A percentile compares a stretch with the other conserved stretches of the same genome.
Evolutionary conservation across 2,113 vertebrate species (phyloP).

Genomic region (Scortum barcoo): DNA sequence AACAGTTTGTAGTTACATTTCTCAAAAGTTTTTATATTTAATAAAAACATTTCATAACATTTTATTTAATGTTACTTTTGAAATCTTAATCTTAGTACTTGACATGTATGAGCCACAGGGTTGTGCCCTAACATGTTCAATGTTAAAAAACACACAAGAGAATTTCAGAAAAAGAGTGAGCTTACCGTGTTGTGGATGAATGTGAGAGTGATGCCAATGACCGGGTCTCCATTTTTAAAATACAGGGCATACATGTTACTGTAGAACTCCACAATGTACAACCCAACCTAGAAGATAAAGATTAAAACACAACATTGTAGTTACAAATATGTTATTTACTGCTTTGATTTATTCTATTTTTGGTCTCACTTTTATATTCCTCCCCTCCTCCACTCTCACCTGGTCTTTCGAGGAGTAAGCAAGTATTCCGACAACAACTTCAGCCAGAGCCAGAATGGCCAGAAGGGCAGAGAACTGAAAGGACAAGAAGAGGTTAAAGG

Average conservation of each 20-base stretch:
- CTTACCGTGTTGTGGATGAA: conserved; percentile 71
- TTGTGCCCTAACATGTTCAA: no score
- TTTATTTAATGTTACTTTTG: no score
- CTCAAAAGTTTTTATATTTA: no score
- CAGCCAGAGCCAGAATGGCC: conserved; percentile 20
- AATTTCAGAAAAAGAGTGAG: neutral
- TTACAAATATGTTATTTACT: neutral
- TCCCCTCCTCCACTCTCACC: conserved; percentile 56
- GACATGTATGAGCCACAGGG: no score
- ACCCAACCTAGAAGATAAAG: conserved; percentile 49
- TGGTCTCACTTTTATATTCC: neutral
- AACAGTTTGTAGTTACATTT: neutral
- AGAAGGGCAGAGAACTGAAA: conserved; percentile 66
- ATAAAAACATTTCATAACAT: no score
- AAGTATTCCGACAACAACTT: conserved; percentile 42
- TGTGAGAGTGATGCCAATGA: conserved; percentile 47
- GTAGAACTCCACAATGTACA: conserved; percentile 36
- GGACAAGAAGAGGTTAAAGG: neutral
- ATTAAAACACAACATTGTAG: neutral
- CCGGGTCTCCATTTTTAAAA: neutral
- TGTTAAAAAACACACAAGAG: no score
- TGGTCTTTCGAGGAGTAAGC: neutral
- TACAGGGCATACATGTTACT: conserved; percentile 55
- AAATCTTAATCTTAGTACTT: no score
- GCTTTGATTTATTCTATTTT: neutral